Percentiles rank a stretch among this genome's conserved stretches.
Evolutionary conservation across 2,888 invertebrate species (phyloP).

Genomic region (Baccha elongata): DNA sequence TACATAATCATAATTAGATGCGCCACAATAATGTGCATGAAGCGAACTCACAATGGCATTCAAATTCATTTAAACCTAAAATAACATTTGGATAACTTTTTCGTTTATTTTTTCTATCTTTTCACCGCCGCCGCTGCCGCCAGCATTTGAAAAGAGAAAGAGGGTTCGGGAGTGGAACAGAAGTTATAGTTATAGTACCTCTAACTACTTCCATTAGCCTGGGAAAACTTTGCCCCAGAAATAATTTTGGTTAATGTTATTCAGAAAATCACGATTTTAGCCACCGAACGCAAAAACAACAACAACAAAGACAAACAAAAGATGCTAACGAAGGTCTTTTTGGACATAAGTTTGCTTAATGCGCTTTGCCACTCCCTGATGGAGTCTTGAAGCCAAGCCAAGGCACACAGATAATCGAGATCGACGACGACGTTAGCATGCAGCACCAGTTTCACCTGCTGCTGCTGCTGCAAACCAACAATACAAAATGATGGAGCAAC

Average conservation of each 20-base stretch:
- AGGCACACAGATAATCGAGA: not conserved
- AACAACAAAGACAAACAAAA: constrained; percentile 45
- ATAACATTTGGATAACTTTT: not conserved
- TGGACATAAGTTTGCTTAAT: constrained; percentile 26
- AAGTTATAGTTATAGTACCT: too few species aligned
- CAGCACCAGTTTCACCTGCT: constrained; percentile 57
- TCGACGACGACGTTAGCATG: constrained; percentile 34
- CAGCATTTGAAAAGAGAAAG: not conserved
- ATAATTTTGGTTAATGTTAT: constrained; percentile 30
- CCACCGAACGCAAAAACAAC: constrained; percentile 6
- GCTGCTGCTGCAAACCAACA: constrained; percentile 34
- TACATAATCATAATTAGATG: constrained; percentile 47
- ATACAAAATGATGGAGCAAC: constrained; percentile 4
- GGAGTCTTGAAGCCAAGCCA: not conserved
- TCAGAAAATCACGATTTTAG: constrained; percentile 49
- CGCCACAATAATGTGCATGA: constrained; percentile 9
- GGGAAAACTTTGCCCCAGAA: constrained; percentile 69
- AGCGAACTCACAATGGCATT: constrained; percentile 20
- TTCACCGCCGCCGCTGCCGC: not conserved
- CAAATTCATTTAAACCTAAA: constrained; percentile 26
- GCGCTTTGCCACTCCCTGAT: constrained; percentile 39
- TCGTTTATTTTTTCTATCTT: constrained; percentile 8
- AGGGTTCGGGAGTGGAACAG: not conserved
- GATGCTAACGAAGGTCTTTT: constrained; percentile 64
- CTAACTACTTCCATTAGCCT: constrained; percentile 34